Evolutionary conservation across 2,888 invertebrate genomes (phyloP).

Genomic region (Drosophila yooni): DNA sequence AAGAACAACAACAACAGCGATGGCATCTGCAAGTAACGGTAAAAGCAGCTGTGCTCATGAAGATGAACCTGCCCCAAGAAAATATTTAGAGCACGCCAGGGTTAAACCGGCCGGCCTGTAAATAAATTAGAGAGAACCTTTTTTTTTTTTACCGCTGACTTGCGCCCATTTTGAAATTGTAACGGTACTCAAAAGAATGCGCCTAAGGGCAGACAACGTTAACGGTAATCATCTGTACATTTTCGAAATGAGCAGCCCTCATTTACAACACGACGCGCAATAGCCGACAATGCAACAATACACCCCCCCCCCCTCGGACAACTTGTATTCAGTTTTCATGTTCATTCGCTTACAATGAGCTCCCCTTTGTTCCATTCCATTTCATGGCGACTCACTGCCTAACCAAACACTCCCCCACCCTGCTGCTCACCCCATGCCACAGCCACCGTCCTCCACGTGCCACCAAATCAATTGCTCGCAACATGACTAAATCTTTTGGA

Average conservation of each 20-base stretch:
- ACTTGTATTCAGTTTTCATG: slow-evolving; percentile 53
- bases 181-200: slow-evolving; percentile 6
- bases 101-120: slow-evolving; percentile 62
- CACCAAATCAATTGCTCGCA: slow-evolving; percentile 68
- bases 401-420: neutral
- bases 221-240: slow-evolving; percentile 62
- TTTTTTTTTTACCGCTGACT: neutral
- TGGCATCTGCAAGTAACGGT: neutral
- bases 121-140: slow-evolving; percentile 26
- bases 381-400: slow-evolving; percentile 11
- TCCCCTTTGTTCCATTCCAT: slow-evolving; percentile 45
- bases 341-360: slow-evolving; percentile 62
- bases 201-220: slow-evolving; percentile 24
- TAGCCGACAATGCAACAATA: slow-evolving; percentile 5
- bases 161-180: neutral
- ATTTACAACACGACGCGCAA: slow-evolving; percentile 27
- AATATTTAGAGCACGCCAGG: slow-evolving; percentile 25
- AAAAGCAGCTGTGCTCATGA: slow-evolving; percentile 15
- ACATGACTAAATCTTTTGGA: slow-evolving; percentile 69
- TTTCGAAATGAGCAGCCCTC: slow-evolving; percentile 34
- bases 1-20: slow-evolving; percentile 14
- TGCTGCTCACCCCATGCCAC: neutral
- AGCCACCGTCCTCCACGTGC: neutral
- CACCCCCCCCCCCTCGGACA: neutral
- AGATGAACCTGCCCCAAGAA: slow-evolving; percentile 65